Base-by-base conservation (phyloP, 2,888 invertebrate genomes). In the Peribatodes rhomboidaria region DNA sequence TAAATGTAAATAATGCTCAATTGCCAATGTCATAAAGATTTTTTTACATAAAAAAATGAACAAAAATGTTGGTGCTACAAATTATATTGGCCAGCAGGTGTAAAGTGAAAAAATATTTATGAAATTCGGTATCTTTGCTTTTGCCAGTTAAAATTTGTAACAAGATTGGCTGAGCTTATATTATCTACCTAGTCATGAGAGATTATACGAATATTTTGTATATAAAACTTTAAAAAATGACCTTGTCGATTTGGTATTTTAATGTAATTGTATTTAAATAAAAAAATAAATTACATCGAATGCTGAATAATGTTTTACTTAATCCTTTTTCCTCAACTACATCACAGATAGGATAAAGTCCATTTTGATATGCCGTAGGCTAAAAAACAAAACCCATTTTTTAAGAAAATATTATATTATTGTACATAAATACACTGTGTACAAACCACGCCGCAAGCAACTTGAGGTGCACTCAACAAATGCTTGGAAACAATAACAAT, bases 181-280 rank as follows among this genome's bases (percentile, higher is more conserved):
- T 39, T 58, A 56, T 31, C 67, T 78, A 77, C 80, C 89, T 92
- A 92, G 92, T 92, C 92, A 92, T 82, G 81, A 87, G 80, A 88
- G 86, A 89, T 86, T 85, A 84, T 73, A 77, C 75, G 78, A 87
- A 82, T 90, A 86, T 89, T 90, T 88, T 92, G 92, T 92, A 92
- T 81, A 92, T 92, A 92, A 90, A 89, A 87, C 80, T 80, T 84
- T 84, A 73, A 82, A 74, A 27, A 85, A 82, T 75, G 70, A 75
- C 72, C 76, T 81, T 77, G 76, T 82, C 77, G 74, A 87, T 83
- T 81, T 83, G 78, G 81, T 83, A 78, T 76, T 68, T 64, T 49
- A 68, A 55, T 71, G 76, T 84, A 81, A 78, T 82, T 81, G 85
- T 85, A 85, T 82, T 87, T 81, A 86, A 83, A 87, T 82, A 84